Conservation (phyloP, 1,140 invertebrate species). For the Plutomurus gul region DNA sequence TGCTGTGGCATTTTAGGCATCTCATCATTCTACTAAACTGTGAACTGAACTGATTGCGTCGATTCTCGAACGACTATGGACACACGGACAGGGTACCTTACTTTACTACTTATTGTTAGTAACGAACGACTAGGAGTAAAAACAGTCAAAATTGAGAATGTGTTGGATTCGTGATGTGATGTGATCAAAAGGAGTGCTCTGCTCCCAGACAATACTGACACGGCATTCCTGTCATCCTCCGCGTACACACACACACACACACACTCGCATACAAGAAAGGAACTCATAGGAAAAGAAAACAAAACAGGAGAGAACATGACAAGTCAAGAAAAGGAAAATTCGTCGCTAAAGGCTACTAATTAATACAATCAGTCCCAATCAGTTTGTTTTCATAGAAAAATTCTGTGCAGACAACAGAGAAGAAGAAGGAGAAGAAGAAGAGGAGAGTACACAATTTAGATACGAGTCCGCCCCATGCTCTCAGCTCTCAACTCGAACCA, state of each 20-base stretch:
- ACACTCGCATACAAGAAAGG: not conserved
- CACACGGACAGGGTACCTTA: not conserved
- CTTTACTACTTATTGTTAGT: too few species aligned
- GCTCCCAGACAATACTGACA: not conserved
- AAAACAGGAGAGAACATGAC: not conserved
- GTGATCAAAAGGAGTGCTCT: not conserved
- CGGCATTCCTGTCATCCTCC: not conserved
- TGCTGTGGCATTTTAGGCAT: not conserved
- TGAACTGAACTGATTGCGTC: not conserved
- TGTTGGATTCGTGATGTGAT: not conserved
- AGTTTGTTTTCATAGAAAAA: slow-evolving; percentile 28
- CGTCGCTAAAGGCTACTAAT: slow-evolving; percentile 22
- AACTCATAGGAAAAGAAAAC: not conserved
- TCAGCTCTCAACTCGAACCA: not conserved
- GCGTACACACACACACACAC: not conserved
- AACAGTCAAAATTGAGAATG: too few species aligned
- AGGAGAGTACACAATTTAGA: slow-evolving; percentile 13
- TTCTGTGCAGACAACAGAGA: not conserved
- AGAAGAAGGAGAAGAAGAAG: not conserved
- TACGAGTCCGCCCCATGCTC: not conserved
- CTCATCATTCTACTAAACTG: too few species aligned
- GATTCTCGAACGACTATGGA: not conserved
- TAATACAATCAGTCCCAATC: slow-evolving; percentile 29
- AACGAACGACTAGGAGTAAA: too few species aligned
- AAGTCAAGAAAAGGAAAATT: slow-evolving; percentile 25